phyloP scores from a whole-genome alignment of 2,113 vertebrate species.

The Hippocampus abdominalis region DNA sequence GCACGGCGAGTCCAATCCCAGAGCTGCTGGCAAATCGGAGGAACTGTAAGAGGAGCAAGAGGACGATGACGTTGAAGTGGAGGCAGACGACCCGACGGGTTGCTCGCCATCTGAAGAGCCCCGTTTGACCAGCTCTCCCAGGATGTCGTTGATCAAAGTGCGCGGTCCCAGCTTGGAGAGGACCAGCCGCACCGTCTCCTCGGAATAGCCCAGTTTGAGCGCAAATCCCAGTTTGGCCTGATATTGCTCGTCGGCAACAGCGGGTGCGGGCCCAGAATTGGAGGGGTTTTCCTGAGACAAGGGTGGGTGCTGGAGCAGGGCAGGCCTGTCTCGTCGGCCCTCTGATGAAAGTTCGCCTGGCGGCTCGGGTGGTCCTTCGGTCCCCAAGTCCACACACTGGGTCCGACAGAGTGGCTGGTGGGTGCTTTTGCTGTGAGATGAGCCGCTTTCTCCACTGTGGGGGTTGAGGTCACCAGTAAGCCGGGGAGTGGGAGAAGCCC shows the following conservation, averaged over 20 bases:
- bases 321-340: neutral
- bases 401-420: slow-evolving; percentile 85
- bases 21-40: slow-evolving; percentile 76
- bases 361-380: slow-evolving; percentile 76
- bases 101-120: slow-evolving; percentile 85
- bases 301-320: slow-evolving; percentile 5
- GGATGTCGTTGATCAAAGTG: slow-evolving; percentile 95
- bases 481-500: neutral
- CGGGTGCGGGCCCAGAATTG: neutral
- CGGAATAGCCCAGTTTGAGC: slow-evolving; percentile 93
- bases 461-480: neutral
- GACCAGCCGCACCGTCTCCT: slow-evolving; percentile 90
- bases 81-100: slow-evolving; percentile 63
- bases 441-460: slow-evolving; percentile 59
- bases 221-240: slow-evolving; percentile 96
- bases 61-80: slow-evolving; percentile 60
- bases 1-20: slow-evolving; percentile 83
- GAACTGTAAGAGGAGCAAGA: slow-evolving; percentile 74
- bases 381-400: slow-evolving; percentile 83
- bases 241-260: slow-evolving; percentile 73
- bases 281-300: slow-evolving; percentile 4
- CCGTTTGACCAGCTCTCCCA: slow-evolving; percentile 96
- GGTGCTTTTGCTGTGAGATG: slow-evolving; percentile 65
- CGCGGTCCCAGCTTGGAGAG: slow-evolving; percentile 91
- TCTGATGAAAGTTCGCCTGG: slow-evolving; percentile 60